Evolutionary conservation across 2,797 vertebrate genomes (phyloP).

Genomic region (Pelochelys cantorii): DNA sequence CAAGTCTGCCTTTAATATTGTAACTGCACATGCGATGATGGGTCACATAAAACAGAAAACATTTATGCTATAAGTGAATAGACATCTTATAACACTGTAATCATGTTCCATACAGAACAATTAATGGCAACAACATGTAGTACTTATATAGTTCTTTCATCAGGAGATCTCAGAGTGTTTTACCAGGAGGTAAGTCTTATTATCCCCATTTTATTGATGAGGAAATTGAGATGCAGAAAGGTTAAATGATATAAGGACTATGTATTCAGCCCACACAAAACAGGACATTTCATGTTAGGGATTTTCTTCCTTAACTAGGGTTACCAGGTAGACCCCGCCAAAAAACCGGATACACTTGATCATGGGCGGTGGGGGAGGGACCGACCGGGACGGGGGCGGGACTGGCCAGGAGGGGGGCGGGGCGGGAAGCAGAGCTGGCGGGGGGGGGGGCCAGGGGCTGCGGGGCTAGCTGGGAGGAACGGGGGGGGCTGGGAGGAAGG

Average conservation of each 20-base stretch:
- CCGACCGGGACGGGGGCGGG: too few species aligned
- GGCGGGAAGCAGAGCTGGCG: too few species aligned
- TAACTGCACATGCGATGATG: slow-evolving; percentile 13
- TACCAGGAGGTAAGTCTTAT: background rate
- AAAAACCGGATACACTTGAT: too few species aligned
- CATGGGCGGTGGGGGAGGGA: too few species aligned
- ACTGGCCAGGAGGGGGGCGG: too few species aligned
- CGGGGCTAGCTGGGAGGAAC: too few species aligned
- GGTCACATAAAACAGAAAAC: background rate
- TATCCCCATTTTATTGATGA: background rate
- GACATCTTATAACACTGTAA: slow-evolving; percentile 9
- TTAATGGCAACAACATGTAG: background rate
- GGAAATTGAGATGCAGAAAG: slow-evolving; percentile 23
- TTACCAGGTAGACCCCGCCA: too few species aligned
- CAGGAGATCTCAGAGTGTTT: background rate
- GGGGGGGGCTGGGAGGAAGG: too few species aligned
- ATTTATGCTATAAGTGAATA: slow-evolving; percentile 29
- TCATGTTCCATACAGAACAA: slow-evolving; percentile 2
- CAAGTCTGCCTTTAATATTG: slow-evolving; percentile 11
- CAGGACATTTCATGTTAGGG: background rate
- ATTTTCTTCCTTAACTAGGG: slow-evolving; percentile 2
- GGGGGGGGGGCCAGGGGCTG: too few species aligned
- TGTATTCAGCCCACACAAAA: slow-evolving; percentile 7
- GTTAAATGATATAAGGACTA: background rate
- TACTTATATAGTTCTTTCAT: background rate